A percentile compares a stretch with the other conserved stretches of the same genome.
Conservation (phyloP, 2,888 invertebrate species). For the Agonopterix heracliana region DNA sequence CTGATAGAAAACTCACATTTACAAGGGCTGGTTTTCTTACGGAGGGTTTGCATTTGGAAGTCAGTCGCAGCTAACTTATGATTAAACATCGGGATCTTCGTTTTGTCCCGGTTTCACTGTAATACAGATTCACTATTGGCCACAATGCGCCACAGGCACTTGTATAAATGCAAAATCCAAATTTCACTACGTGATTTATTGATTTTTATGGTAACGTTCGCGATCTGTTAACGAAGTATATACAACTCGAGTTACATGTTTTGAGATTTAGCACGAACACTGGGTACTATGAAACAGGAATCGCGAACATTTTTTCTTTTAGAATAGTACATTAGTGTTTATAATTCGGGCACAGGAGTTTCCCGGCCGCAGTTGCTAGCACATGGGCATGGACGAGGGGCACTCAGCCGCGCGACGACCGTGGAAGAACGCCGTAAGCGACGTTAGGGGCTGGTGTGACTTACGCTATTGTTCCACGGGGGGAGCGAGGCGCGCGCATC, state of each 20-base stretch:
- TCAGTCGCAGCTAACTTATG: slow-evolving; percentile 72
- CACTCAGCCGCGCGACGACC: slow-evolving; percentile 26
- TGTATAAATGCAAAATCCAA: slow-evolving; percentile 38
- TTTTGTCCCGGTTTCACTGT: slow-evolving; percentile 46
- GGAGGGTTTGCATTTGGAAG: slow-evolving; percentile 90
- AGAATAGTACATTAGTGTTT: slow-evolving; percentile 29
- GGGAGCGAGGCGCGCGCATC: slow-evolving; percentile 21
- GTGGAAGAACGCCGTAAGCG: slow-evolving; percentile 10
- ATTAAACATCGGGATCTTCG: slow-evolving; percentile 69
- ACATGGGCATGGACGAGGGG: slow-evolving; percentile 33
- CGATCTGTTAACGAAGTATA: slow-evolving; percentile 24
- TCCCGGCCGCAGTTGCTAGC: slow-evolving; percentile 24
- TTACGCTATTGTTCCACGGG: neutral
- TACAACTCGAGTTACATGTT: neutral
- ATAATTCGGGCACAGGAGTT: slow-evolving; percentile 31
- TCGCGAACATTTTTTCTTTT: slow-evolving; percentile 17
- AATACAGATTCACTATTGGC: slow-evolving; percentile 57
- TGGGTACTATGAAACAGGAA: neutral
- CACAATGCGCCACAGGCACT: slow-evolving; percentile 37
- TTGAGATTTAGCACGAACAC: neutral
- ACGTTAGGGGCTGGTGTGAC: neutral
- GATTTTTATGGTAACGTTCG: slow-evolving; percentile 52
- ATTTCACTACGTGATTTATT: slow-evolving; percentile 51
- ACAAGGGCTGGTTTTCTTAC: slow-evolving; percentile 95
- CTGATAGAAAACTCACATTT: slow-evolving; percentile 85